These are phyloP conservation scores for Coenonympha glycerion DNA, from an alignment of 2,888 invertebrate genomes.

Conservation along the genomic window DNA sequence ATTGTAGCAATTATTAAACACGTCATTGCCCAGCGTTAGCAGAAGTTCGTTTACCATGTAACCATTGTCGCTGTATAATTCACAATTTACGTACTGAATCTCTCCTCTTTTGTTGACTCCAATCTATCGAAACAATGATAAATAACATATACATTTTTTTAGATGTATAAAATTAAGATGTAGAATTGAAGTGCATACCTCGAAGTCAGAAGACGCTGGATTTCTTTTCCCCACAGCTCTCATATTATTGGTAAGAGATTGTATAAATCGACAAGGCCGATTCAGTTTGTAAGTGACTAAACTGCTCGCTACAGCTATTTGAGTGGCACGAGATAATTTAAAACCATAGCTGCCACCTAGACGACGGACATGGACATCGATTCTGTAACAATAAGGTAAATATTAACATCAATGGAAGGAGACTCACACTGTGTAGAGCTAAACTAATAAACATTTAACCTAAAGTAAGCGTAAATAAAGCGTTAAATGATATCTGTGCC, in stretches of 20 bases:
- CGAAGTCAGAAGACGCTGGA: slow-evolving; percentile 59
- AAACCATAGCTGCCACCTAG: slow-evolving; percentile 85
- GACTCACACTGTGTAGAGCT: no score
- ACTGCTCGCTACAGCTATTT: slow-evolving; percentile 77
- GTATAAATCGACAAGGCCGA: slow-evolving; percentile 77
- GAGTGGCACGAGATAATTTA: slow-evolving; percentile 78
- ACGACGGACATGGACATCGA: slow-evolving; percentile 69
- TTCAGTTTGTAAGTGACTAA: slow-evolving; percentile 77
- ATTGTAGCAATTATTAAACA: slow-evolving; percentile 69
- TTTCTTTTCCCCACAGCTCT: slow-evolving; percentile 72
- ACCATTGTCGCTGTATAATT: slow-evolving; percentile 68
- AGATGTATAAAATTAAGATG: no score
- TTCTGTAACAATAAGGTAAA: slow-evolving; percentile 19
- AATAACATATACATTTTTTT: no score
- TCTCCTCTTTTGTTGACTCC: slow-evolving; percentile 69
- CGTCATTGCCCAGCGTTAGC: slow-evolving; percentile 17
- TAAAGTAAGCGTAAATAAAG: not conserved
- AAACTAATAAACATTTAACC: not conserved
- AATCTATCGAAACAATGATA: slow-evolving; percentile 13
- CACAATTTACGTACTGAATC: slow-evolving; percentile 76
- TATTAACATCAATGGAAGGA: no score
- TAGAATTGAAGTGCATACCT: no score
- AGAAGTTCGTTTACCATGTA: slow-evolving; percentile 67
- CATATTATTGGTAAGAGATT: slow-evolving; percentile 79
- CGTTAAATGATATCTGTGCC: no score